These are phyloP conservation scores for Brachyhypopomus occidentalis DNA, from an alignment of 2,113 vertebrate species.

Conservation along the genomic window DNA sequence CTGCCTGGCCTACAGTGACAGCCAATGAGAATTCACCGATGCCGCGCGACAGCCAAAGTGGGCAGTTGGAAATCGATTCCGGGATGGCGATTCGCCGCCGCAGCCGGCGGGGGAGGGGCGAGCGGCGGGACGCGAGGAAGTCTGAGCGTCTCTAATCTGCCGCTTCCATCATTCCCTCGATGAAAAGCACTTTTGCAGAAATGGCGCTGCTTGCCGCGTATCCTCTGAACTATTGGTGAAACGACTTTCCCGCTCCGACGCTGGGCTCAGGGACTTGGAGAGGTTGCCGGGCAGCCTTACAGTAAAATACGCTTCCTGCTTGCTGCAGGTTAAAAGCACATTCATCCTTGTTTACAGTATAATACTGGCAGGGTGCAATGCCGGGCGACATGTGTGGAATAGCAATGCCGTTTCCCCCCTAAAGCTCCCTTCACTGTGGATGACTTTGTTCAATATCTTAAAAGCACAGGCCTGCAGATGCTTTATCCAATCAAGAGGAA, in stretches of 20 bases:
- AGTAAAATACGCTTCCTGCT: slow-evolving; percentile 60
- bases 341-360: slow-evolving; percentile 71
- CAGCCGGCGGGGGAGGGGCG: slow-evolving; percentile 45
- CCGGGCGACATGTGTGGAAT: slow-evolving; percentile 48
- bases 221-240: slow-evolving; percentile 55
- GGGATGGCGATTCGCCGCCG: slow-evolving; percentile 73
- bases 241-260: slow-evolving; percentile 57
- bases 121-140: slow-evolving; percentile 16
- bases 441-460: slow-evolving; percentile 73
- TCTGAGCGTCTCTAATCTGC: slow-evolving; percentile 61
- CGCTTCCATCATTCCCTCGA: slow-evolving; percentile 67
- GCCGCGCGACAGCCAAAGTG: slow-evolving; percentile 76
- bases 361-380: slow-evolving; percentile 58
- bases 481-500: slow-evolving; percentile 60
- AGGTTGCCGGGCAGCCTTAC: slow-evolving; percentile 48
- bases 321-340: slow-evolving; percentile 62
- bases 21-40: slow-evolving; percentile 75
- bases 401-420: slow-evolving; percentile 31
- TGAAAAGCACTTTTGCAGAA: slow-evolving; percentile 69
- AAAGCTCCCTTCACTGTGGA: slow-evolving; percentile 51
- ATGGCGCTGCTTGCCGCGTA: slow-evolving; percentile 53
- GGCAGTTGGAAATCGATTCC: slow-evolving; percentile 80
- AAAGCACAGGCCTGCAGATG: slow-evolving; percentile 63
- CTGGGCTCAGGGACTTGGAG: slow-evolving; percentile 49
- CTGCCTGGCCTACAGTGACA: slow-evolving; percentile 68